These are phyloP conservation scores for Australoheros facetus DNA, from an alignment of 2,797 vertebrate genomes.

Conservation along the genomic window DNA sequence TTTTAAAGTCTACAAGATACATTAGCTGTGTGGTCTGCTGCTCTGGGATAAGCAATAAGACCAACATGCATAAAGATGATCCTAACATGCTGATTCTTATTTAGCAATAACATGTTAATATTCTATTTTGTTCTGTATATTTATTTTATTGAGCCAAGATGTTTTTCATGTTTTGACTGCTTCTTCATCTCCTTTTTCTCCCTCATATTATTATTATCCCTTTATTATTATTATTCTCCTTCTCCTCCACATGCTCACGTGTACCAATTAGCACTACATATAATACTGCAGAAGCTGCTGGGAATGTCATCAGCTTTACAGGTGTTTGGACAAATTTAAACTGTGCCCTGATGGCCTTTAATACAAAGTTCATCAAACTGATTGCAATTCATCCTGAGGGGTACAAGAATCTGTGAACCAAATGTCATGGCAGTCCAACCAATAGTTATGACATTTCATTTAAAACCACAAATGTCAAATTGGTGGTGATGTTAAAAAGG, in stretches of 20 bases:
- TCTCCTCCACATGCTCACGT: not conserved
- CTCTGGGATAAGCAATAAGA: not conserved
- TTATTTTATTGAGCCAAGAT: not conserved
- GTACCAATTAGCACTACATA: not conserved
- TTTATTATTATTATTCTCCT: not conserved
- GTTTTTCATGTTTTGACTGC: not conserved
- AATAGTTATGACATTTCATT: not conserved
- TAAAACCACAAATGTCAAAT: not conserved
- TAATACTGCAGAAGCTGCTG: not conserved
- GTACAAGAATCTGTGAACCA: not conserved
- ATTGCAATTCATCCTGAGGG: not conserved
- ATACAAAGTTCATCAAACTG: conserved; percentile 7
- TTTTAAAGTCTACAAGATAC: not conserved
- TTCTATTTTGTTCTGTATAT: not conserved
- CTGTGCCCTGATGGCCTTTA: not conserved
- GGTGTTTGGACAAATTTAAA: conserved; percentile 5
- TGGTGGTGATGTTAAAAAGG: not conserved
- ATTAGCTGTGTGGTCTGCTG: not conserved
- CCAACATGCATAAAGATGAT: not conserved
- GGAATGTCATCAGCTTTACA: not conserved
- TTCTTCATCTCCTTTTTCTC: too few relatives aligned
- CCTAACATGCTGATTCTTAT: not conserved
- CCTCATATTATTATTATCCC: too few relatives aligned
- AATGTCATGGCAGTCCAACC: not conserved
- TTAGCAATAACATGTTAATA: not conserved